Percentiles rank a stretch among this genome's conserved stretches.
These are phyloP conservation scores for Dipodomys stephensi DNA, from an alignment of 2,113 vertebrate species.

Conservation along the genomic window DNA sequence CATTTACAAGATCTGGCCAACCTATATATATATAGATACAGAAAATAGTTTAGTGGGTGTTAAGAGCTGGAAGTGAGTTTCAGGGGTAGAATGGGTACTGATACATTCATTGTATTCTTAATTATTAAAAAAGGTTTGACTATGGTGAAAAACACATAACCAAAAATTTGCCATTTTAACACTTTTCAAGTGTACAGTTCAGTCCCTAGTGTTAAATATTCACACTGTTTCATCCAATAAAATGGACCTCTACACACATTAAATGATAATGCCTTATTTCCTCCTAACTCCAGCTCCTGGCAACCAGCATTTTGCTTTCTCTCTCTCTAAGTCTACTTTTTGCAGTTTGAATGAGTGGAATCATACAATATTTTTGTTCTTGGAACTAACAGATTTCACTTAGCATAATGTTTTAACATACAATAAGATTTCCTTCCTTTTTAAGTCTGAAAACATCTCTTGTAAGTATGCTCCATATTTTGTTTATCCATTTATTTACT, in stretches of 20 bases:
- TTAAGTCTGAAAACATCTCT: not conserved
- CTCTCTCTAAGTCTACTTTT: not conserved
- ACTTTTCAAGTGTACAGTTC: slow-evolving; percentile 10
- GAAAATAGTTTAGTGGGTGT: not conserved
- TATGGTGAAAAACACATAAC: slow-evolving; percentile 10
- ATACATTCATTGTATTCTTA: not conserved
- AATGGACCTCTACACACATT: not conserved
- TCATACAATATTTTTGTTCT: not conserved
- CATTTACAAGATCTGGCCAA: not conserved
- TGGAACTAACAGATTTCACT: not conserved
- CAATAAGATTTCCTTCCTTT: not conserved
- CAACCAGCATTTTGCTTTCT: not conserved
- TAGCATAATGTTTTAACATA: not conserved
- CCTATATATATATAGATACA: not conserved
- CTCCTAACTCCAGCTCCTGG: not conserved
- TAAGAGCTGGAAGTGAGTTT: not conserved
- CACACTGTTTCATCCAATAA: slow-evolving; percentile 10
- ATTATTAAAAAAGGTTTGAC: not conserved
- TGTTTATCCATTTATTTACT: not conserved
- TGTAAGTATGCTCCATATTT: not conserved
- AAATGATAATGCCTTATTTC: not conserved
- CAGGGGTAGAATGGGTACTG: not conserved
- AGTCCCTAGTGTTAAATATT: not conserved
- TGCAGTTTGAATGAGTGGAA: not conserved
- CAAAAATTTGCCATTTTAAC: not conserved